These are phyloP conservation scores for Drosophila bunnanda DNA, from an alignment of 2,888 invertebrate species.

Conservation along the genomic window DNA sequence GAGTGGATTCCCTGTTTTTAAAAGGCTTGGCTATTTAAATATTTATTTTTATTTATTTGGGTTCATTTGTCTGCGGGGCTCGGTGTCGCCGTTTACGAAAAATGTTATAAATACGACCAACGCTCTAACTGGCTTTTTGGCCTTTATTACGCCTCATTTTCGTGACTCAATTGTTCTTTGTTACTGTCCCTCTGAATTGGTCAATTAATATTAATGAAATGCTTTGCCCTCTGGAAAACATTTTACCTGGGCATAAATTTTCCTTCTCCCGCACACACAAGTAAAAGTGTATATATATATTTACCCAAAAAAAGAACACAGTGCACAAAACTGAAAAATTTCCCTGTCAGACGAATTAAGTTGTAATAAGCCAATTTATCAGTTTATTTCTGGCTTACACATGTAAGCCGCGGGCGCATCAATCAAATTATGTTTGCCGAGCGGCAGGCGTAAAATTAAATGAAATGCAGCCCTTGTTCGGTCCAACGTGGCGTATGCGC, in stretches of 20 bases:
- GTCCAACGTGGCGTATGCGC: slow-evolving; percentile 55
- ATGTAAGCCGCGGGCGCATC: slow-evolving; percentile 38
- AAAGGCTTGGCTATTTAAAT: slow-evolving; percentile 54
- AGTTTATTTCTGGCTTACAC: slow-evolving; percentile 62
- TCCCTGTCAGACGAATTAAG: slow-evolving; percentile 27
- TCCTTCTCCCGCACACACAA: background rate
- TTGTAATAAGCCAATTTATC: slow-evolving; percentile 68
- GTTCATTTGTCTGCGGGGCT: slow-evolving; percentile 12
- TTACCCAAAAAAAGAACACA: background rate
- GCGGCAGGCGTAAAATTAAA: slow-evolving; percentile 32
- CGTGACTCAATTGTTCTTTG: slow-evolving; percentile 38
- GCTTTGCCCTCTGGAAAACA: slow-evolving; percentile 6
- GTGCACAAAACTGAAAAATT: slow-evolving; percentile 19
- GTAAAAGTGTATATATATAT: background rate
- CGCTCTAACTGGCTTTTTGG: slow-evolving; percentile 29
- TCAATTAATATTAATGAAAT: slow-evolving; percentile 80
- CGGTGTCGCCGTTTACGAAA: slow-evolving; percentile 6
- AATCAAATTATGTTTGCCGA: slow-evolving; percentile 43
- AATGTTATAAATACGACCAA: slow-evolving; percentile 39
- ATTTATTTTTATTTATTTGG: slow-evolving; percentile 43
- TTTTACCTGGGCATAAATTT: slow-evolving; percentile 33
- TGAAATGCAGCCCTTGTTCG: slow-evolving; percentile 25
- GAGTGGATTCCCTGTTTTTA: slow-evolving; percentile 4
- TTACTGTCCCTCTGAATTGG: slow-evolving; percentile 64
- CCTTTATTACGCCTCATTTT: slow-evolving; percentile 44